Conservation (phyloP, 2,888 invertebrate genomes). For the Cyclophora albipunctata region DNA sequence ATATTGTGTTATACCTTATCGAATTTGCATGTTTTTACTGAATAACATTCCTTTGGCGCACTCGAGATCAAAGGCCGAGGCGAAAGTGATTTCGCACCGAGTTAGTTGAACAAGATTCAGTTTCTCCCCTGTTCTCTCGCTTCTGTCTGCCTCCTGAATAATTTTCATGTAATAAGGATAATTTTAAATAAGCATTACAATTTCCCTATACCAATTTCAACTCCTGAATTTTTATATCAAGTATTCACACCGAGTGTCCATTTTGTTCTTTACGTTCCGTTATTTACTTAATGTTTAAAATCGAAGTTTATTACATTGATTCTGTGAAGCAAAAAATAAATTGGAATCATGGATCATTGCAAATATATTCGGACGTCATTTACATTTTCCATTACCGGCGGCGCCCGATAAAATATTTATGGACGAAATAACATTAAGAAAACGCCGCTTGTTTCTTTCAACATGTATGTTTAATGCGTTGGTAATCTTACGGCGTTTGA, state of each 20-base stretch:
- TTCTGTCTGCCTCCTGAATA: conserved; percentile 62
- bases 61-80: conserved; percentile 69
- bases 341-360: conserved; percentile 17
- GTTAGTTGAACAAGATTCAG: conserved; percentile 73
- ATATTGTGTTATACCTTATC: conserved; percentile 76
- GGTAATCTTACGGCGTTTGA: conserved; percentile 59
- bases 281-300: conserved; percentile 3
- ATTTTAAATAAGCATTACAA: conserved; percentile 64
- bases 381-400: conserved; percentile 57
- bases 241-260: too few relatives aligned
- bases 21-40: conserved; percentile 76
- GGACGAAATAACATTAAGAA: conserved; percentile 62
- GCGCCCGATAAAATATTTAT: conserved; percentile 60
- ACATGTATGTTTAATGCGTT: conserved; percentile 65
- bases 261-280: background rate
- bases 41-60: conserved; percentile 74
- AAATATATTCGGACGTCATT: conserved; percentile 38
- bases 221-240: conserved; percentile 8
- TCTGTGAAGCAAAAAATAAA: conserved; percentile 13
- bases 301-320: background rate
- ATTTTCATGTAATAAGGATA: conserved; percentile 70
- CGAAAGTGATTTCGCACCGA: conserved; percentile 75
- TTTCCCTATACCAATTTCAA: conserved; percentile 20
- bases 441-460: conserved; percentile 48
- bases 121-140: conserved; percentile 43